phyloP scores from a whole-genome alignment of 2,888 invertebrate species.

The Lordiphosa fenestrarum region DNA sequence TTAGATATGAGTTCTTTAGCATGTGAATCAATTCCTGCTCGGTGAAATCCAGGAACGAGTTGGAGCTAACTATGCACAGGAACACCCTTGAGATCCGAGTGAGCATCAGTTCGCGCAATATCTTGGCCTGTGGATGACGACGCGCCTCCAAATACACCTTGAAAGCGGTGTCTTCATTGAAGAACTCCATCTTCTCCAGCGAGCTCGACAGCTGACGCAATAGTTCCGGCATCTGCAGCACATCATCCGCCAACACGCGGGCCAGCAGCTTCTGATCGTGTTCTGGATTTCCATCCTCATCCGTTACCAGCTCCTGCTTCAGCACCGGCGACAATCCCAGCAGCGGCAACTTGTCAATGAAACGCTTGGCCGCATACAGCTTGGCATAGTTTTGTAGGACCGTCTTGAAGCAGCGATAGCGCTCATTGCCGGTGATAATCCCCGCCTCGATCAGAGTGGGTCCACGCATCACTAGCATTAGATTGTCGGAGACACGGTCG shows the following conservation, averaged over 20 bases:
- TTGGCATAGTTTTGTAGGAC: conserved; percentile 57
- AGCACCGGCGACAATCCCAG: too few species aligned
- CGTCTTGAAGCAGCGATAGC: conserved; percentile 43
- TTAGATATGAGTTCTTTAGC: conserved; percentile 51
- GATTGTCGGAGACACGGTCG: conserved; percentile 54
- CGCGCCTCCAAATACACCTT: conserved; percentile 54
- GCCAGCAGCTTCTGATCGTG: conserved; percentile 14
- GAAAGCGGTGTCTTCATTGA: conserved; percentile 59
- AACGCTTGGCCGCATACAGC: conserved; percentile 53
- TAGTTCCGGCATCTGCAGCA: conserved; percentile 49
- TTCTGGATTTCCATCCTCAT: background rate
- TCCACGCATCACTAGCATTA: conserved; percentile 37
- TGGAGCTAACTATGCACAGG: conserved; percentile 54
- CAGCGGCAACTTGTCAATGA: conserved; percentile 45
- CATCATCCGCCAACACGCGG: conserved; percentile 49
- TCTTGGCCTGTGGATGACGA: conserved; percentile 44
- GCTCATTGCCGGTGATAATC: conserved; percentile 47
- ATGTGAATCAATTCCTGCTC: conserved; percentile 52
- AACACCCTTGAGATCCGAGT: conserved; percentile 59
- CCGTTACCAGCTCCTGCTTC: too few species aligned
- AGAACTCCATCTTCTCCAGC: conserved; percentile 57
- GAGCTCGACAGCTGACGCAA: conserved; percentile 49
- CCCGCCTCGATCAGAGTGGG: conserved; percentile 53
- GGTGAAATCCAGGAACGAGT: conserved; percentile 49
- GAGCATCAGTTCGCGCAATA: conserved; percentile 52